A percentile compares a stretch with the other conserved stretches of the same genome.
phyloP scores from a whole-genome alignment of 23 tunicate genomes.

The Styela clava region DNA sequence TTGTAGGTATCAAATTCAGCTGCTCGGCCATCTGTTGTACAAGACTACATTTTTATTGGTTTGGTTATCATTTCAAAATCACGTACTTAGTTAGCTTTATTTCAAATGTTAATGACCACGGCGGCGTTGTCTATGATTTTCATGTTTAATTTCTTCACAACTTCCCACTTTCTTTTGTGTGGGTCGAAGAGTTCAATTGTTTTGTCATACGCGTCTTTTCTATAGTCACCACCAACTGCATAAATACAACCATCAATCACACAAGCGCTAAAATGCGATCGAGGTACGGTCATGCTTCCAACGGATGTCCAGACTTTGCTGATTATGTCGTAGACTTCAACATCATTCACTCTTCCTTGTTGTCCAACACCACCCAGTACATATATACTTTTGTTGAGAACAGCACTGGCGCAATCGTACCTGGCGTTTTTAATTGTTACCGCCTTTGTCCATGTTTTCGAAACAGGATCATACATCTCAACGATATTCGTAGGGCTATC shows the following conservation, averaged over 20 bases:
- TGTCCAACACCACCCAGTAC: background rate
- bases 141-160: conserved; percentile 13
- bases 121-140: background rate
- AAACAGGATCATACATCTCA: background rate
- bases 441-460: background rate
- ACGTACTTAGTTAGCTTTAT: too few species aligned
- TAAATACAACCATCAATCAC: background rate
- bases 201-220: conserved; percentile 13
- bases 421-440: background rate
- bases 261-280: conserved; percentile 8
- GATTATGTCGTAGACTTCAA: background rate
- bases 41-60: too few species aligned
- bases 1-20: too few species aligned
- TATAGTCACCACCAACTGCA: conserved; percentile 7
- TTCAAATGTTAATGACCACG: background rate
- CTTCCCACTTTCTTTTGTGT: background rate
- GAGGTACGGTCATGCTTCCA: background rate
- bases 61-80: too few species aligned
- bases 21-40: too few species aligned
- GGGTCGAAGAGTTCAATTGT: conserved; percentile 4
- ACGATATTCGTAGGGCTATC: background rate
- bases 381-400: background rate
- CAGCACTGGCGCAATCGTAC: background rate
- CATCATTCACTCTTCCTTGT: background rate
- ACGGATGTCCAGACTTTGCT: background rate